A percentile compares a stretch with the other conserved stretches of the same genome.
These are phyloP conservation scores for Coelopa frigida DNA, from an alignment of 1,140 invertebrate genomes.

Conservation along the genomic window DNA sequence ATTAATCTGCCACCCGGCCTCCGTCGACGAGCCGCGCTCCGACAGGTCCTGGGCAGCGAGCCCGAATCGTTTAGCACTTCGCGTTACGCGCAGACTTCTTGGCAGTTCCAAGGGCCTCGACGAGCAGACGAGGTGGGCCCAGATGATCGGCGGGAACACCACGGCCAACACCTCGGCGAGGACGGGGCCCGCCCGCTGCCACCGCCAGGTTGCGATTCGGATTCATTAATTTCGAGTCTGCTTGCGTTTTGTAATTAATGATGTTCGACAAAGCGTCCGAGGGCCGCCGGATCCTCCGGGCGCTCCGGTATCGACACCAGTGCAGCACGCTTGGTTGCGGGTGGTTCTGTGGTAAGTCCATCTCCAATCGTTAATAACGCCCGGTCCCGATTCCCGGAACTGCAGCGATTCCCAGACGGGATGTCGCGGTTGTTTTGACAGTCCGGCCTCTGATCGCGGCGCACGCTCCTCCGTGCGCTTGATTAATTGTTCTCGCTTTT, in stretches of 20 bases:
- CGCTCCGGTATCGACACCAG: no score
- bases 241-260: conserved; percentile 43
- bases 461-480: no score
- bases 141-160: neutral
- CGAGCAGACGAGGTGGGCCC: neutral
- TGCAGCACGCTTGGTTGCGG: conserved; percentile 12
- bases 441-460: no score
- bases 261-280: conserved; percentile 42
- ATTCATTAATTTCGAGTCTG: conserved; percentile 38
- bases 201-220: conserved; percentile 7
- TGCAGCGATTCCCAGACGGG: no score
- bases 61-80: conserved; percentile 11
- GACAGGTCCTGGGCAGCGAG: conserved; percentile 2
- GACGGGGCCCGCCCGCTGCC: neutral
- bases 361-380: no score
- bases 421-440: no score
- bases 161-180: conserved; percentile 1
- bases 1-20: conserved; percentile 14
- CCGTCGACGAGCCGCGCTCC: neutral
- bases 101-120: conserved; percentile 9
- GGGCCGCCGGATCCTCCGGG: no score
- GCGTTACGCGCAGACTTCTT: conserved; percentile 6
- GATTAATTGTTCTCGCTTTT: no score
- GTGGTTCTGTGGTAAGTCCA: no score
- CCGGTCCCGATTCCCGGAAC: no score